phyloP scores from a whole-genome alignment of 2,113 vertebrate species.

The Glareola pratincola region DNA sequence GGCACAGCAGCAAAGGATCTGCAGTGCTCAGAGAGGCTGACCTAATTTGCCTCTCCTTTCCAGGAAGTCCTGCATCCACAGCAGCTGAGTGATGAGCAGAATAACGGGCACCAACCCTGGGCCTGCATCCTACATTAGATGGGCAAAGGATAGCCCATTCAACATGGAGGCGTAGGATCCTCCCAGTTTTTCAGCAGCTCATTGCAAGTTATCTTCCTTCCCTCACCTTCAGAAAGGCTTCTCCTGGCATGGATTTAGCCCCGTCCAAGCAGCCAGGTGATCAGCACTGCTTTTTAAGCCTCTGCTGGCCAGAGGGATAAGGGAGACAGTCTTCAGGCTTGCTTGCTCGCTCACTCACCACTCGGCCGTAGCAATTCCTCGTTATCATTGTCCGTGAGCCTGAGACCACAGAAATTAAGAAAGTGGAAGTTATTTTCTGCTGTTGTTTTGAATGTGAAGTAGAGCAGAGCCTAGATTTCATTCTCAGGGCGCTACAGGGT shows the following conservation, averaged over 20 bases:
- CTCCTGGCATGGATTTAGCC: not conserved
- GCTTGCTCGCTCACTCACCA: not conserved
- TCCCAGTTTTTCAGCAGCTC: not conserved
- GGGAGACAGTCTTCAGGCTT: not conserved
- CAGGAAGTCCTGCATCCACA: not conserved
- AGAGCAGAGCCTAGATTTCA: not conserved
- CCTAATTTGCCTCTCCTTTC: not conserved
- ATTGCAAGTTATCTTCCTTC: not conserved
- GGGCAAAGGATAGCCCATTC: not conserved
- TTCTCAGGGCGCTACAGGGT: conserved; percentile 22
- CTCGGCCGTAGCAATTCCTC: not conserved
- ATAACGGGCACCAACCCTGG: not conserved
- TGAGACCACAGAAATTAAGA: not conserved
- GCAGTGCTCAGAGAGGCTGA: not conserved
- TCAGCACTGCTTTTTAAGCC: not conserved
- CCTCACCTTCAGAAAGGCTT: not conserved
- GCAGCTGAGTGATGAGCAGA: not conserved
- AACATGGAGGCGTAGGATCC: not conserved
- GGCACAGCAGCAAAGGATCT: not conserved
- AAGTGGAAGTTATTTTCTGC: conserved; percentile 38
- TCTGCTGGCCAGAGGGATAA: not conserved
- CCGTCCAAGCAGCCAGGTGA: not conserved
- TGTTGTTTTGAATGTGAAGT: conserved; percentile 51
- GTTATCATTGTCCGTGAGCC: not conserved
- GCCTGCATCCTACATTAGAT: not conserved